Conservation (phyloP, 2,113 vertebrate species). For the Cryptomyrus ogoouensis region DNA sequence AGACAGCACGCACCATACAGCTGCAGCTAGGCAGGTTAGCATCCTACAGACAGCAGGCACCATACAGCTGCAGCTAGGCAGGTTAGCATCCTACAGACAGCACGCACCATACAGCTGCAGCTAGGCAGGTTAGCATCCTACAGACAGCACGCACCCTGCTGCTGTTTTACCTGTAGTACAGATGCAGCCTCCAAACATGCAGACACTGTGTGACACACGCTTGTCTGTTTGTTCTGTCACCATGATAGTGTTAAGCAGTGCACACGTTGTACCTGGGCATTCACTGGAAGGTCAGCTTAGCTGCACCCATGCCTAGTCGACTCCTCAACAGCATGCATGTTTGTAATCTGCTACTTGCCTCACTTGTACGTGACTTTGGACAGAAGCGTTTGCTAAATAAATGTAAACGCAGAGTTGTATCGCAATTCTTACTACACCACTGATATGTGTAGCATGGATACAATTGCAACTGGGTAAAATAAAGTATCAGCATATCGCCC, state of each 20-base stretch:
- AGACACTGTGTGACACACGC: too few relatives aligned
- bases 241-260: too few relatives aligned
- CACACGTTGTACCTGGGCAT: too few relatives aligned
- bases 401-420: neutral
- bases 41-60: neutral
- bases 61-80: neutral
- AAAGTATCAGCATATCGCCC: neutral
- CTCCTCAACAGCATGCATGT: neutral
- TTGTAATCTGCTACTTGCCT: neutral
- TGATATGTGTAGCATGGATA: neutral
- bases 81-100: neutral
- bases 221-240: too few relatives aligned
- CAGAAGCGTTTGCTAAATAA: neutral
- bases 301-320: too few relatives aligned
- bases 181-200: too few relatives aligned
- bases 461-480: neutral
- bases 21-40: too few relatives aligned
- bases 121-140: too few relatives aligned
- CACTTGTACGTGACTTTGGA: too few relatives aligned
- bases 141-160: neutral
- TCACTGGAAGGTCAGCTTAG: too few relatives aligned
- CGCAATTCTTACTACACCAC: neutral
- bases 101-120: neutral
- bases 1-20: neutral
- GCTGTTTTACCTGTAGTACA: too few relatives aligned